Evolutionary conservation across 2,113 vertebrate species (phyloP).

Genomic region (Chloropsis cyanopogon): DNA sequence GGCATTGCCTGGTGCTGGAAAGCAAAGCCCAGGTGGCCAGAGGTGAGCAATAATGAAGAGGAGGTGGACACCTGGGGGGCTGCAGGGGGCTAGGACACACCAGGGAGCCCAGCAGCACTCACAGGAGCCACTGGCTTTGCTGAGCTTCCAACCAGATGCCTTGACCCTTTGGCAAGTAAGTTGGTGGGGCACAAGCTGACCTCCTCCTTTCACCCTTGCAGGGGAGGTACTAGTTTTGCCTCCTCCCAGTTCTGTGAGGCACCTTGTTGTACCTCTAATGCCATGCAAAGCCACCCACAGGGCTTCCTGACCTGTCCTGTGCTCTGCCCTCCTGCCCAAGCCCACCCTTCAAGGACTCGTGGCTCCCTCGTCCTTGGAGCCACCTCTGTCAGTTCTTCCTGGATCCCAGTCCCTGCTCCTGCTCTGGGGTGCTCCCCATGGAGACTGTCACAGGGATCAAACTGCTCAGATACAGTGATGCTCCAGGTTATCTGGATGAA

Average conservation of each 20-base stretch:
- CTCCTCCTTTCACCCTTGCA: neutral
- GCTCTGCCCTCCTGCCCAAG: neutral
- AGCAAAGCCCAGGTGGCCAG: neutral
- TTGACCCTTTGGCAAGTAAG: neutral
- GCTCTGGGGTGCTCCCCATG: neutral
- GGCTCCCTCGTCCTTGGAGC: rapidly evolving
- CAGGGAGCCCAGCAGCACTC: neutral
- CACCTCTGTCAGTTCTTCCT: neutral
- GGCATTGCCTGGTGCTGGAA: neutral
- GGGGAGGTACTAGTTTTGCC: neutral
- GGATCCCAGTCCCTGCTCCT: neutral
- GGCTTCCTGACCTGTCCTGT: neutral
- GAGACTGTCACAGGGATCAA: neutral
- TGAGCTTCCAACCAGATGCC: neutral
- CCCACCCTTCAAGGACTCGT: neutral
- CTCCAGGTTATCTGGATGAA: neutral
- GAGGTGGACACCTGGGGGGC: neutral
- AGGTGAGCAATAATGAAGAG: neutral
- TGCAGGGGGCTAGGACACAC: neutral
- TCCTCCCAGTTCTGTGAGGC: neutral
- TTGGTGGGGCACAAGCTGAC: rapidly evolving
- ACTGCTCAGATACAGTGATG: neutral
- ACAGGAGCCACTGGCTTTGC: neutral
- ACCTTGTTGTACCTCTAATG: neutral
- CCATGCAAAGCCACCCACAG: rapidly evolving